These are phyloP conservation scores for Heliopora coerulea DNA, from an alignment of 92 coral and sea anemone genomes.

Conservation along the genomic window DNA sequence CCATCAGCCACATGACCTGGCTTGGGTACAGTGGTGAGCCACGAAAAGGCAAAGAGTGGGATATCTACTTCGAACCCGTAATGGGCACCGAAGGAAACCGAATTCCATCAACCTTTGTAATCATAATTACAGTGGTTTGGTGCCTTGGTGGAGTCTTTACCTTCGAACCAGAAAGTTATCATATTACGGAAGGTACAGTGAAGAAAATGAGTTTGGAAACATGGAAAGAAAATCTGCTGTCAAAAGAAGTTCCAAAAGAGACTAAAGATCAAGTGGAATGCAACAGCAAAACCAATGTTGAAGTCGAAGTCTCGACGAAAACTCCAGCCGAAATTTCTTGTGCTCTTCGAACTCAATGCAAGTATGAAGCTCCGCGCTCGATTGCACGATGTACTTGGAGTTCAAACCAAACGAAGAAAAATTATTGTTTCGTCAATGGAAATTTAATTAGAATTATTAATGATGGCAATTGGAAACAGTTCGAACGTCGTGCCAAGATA, in stretches of 20 bases:
- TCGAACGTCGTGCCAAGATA: neutral
- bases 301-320: too few relatives aligned
- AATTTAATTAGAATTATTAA: constrained; percentile 15
- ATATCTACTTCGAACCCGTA: constrained; percentile 35
- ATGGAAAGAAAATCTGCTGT: constrained; percentile 11
- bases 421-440: neutral
- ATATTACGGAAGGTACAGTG: neutral
- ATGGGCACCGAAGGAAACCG: neutral
- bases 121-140: constrained; percentile 15
- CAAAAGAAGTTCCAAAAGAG: too few relatives aligned
- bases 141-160: constrained; percentile 45
- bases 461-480: constrained; percentile 7
- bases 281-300: too few relatives aligned
- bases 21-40: too few relatives aligned
- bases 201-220: constrained; percentile 3
- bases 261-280: too few relatives aligned
- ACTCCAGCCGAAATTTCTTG: too few relatives aligned
- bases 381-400: constrained; percentile 11
- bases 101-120: constrained; percentile 25
- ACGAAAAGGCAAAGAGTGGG: constrained; percentile 26
- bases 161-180: constrained; percentile 39
- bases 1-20: neutral
- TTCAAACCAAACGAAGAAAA: neutral
- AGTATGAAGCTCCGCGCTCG: too few relatives aligned
- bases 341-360: too few relatives aligned